phyloP scores from a whole-genome alignment of 2,113 vertebrate species.

The Hiodon tergisus region DNA sequence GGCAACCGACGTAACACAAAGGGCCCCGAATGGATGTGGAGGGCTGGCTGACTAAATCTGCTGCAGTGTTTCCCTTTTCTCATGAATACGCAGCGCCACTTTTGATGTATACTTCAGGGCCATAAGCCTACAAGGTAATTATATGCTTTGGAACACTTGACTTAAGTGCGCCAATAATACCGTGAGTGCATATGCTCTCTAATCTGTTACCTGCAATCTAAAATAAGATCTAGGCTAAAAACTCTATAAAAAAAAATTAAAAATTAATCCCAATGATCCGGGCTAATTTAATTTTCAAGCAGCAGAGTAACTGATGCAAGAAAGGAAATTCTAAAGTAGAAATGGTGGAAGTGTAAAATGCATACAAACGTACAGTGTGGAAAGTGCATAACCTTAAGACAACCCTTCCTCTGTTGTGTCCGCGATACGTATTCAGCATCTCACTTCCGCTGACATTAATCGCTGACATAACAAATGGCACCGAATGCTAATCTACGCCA shows the following conservation, averaged over 20 bases:
- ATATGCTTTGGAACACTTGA: slow-evolving; percentile 89
- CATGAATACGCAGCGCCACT: slow-evolving; percentile 79
- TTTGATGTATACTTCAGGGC: slow-evolving; percentile 81
- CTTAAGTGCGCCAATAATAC: slow-evolving; percentile 92
- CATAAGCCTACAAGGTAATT: slow-evolving; percentile 86
- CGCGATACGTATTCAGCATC: slow-evolving; percentile 41
- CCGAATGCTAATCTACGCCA: slow-evolving; percentile 49
- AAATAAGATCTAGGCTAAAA: slow-evolving; percentile 63
- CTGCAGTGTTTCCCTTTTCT: slow-evolving; percentile 78
- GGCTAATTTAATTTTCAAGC: slow-evolving; percentile 26
- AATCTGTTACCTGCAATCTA: slow-evolving; percentile 78
- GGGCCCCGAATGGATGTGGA: slow-evolving; percentile 45
- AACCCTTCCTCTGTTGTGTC: slow-evolving; percentile 38
- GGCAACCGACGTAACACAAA: slow-evolving; percentile 88
- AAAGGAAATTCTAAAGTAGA: slow-evolving; percentile 23
- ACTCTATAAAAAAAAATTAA: slow-evolving; percentile 47
- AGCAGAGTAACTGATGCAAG: slow-evolving; percentile 12
- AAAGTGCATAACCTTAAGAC: not conserved
- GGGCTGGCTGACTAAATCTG: slow-evolving; percentile 73
- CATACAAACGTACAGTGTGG: not conserved
- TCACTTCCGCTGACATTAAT: slow-evolving; percentile 52
- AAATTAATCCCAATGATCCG: slow-evolving; percentile 13
- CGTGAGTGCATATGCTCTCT: slow-evolving; percentile 78
- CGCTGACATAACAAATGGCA: slow-evolving; percentile 51
- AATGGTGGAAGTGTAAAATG: slow-evolving; percentile 27